Conservation (phyloP, 1,140 invertebrate species). For the Carposina sasakii region DNA sequence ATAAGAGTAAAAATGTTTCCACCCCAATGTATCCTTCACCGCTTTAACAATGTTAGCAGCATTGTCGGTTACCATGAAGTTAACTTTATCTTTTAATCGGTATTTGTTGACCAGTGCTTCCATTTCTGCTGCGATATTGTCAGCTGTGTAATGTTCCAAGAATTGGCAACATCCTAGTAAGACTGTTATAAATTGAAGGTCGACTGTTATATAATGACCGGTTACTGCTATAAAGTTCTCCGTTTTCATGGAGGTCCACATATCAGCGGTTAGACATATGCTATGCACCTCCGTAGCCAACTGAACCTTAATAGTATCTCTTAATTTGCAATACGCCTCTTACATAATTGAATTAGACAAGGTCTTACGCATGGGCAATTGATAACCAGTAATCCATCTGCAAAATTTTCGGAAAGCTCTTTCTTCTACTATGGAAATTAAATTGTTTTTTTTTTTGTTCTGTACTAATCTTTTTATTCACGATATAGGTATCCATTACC, state of each 20-base stretch:
- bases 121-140: background rate
- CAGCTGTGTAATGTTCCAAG: constrained; percentile 1
- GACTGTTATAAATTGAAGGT: constrained; percentile 14
- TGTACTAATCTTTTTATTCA: constrained; percentile 16
- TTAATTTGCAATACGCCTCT: constrained; percentile 9
- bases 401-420: constrained; percentile 20
- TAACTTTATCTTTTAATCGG: constrained; percentile 6
- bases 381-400: constrained; percentile 20
- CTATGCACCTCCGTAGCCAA: constrained; percentile 9
- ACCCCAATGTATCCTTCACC: constrained; percentile 21
- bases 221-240: constrained; percentile 18
- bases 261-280: constrained; percentile 18
- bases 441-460: constrained; percentile 23
- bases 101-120: background rate
- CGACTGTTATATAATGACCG: constrained; percentile 15
- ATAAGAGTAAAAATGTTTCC: constrained; percentile 34
- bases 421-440: constrained; percentile 19
- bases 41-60: constrained; percentile 33
- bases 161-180: constrained; percentile 16
- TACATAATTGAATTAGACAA: constrained; percentile 19
- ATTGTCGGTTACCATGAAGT: constrained; percentile 27
- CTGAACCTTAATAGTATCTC: background rate
- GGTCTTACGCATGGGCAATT: constrained; percentile 21
- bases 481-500: constrained; percentile 2
- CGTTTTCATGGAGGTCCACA: constrained; percentile 16